Base-by-base conservation (phyloP, 2,888 invertebrate species). In the Mechanitis mazaeus region DNA sequence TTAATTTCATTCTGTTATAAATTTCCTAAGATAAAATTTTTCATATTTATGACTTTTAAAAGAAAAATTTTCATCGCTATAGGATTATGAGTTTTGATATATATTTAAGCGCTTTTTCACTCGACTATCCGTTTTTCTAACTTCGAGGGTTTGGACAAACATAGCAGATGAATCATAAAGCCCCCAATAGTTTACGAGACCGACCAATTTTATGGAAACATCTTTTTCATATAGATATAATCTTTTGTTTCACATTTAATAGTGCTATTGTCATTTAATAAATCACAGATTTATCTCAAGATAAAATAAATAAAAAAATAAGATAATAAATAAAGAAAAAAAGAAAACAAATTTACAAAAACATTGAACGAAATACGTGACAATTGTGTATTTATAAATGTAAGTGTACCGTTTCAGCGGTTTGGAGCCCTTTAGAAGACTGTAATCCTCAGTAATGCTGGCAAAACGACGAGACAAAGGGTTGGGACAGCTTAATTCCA, bases 81-180 rank as follows among this genome's bases (percentile, higher is more conserved):
- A 38, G 38, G 38, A 38, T 6, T 38, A 6, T 28, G 1, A 28
- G 7, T 28, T 31, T 50, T 1, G 9, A 50, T 50, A 31, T 31
- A 50, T 69, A 53, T 55, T 3, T 5, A 58, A 59, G 20, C 45
- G 56, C 28, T 64, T 75, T 73, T 71, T 74, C 69, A 67, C 72
- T 66, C 72, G 72, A 79, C 73, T 74, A 77, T 86, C 83, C 81
- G 46, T 65, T 64, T 69, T 63, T 62, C 65, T 56, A 64, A 54
- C 65, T 68, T 68, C 68, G 75, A 84, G 84, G 81, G 80, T 73
- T 76, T 77, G 74, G 68, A 76, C 79, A 84, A 84, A 86, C 85
- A 84, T 72, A 72, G 72, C 72, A 84, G 82, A 87, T 88, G 88
- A 87, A 85, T 88, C 88, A 89, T 89, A 89, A 89, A 88, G 81